These are phyloP conservation scores for Anser brachyrhynchus DNA, from an alignment of 2,113 vertebrate genomes.

Conservation along the genomic window DNA sequence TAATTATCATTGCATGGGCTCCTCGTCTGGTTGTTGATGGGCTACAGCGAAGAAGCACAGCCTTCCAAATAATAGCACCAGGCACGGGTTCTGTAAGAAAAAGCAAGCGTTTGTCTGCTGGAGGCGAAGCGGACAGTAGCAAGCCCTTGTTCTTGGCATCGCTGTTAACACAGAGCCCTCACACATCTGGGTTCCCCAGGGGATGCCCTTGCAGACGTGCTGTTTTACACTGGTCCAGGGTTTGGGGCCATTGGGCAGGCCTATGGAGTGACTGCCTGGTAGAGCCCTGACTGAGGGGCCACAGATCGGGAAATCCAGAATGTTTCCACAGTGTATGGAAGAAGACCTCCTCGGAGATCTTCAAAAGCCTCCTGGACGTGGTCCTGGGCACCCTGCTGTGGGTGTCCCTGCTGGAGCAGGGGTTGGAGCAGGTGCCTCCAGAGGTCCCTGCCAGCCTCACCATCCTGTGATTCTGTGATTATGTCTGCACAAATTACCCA, in stretches of 20 bases:
- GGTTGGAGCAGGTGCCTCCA: not conserved
- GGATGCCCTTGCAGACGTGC: not conserved
- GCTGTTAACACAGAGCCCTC: not conserved
- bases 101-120: not conserved
- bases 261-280: rapidly evolving
- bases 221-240: not conserved
- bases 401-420: not conserved
- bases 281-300: not conserved
- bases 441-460: not conserved
- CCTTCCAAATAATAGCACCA: not conserved
- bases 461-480: not conserved
- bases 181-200: not conserved
- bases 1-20: not conserved
- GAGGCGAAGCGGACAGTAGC: not conserved
- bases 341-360: not conserved
- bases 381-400: not conserved
- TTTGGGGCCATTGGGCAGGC: not conserved
- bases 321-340: not conserved
- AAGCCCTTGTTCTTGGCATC: not conserved
- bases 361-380: not conserved
- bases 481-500: not conserved
- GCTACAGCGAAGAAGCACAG: not conserved
- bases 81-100: not conserved
- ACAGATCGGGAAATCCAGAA: not conserved
- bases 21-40: not conserved